A percentile compares a stretch with the other conserved stretches of the same genome.
phyloP scores from a whole-genome alignment of 2,797 vertebrate genomes.

The Gallinago stenura region DNA sequence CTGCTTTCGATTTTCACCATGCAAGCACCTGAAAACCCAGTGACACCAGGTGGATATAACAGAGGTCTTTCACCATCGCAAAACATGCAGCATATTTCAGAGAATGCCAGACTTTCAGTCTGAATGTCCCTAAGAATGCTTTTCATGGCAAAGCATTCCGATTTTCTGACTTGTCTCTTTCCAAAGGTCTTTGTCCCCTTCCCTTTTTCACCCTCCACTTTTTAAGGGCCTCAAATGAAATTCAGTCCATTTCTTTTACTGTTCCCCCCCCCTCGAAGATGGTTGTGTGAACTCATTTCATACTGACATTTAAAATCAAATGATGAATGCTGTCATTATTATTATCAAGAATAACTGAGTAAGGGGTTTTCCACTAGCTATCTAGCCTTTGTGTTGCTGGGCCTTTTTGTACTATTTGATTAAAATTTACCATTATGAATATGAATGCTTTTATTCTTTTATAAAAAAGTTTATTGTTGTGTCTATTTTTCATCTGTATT shows the following conservation, averaged over 20 bases:
- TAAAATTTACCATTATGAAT: slow-evolving; percentile 51
- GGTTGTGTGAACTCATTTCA: slow-evolving; percentile 21
- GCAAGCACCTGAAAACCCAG: background rate
- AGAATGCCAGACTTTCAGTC: background rate
- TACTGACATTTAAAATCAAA: slow-evolving; percentile 46
- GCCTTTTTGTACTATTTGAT: slow-evolving; percentile 28
- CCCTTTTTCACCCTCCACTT: background rate
- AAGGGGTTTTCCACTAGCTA: slow-evolving; percentile 22
- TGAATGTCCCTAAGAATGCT: background rate
- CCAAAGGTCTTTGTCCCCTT: slow-evolving; percentile 12
- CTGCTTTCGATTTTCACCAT: background rate
- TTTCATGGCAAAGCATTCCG: background rate
- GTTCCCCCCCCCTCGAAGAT: background rate
- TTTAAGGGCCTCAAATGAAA: slow-evolving; percentile 16
- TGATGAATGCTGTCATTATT: slow-evolving; percentile 38
- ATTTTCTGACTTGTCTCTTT: background rate
- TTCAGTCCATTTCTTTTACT: background rate
- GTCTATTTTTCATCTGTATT: slow-evolving; percentile 34
- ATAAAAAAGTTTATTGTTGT: slow-evolving; percentile 45
- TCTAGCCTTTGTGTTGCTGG: slow-evolving; percentile 6
- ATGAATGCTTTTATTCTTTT: slow-evolving; percentile 51
- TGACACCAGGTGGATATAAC: background rate
- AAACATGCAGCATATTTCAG: background rate
- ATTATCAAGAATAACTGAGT: background rate
- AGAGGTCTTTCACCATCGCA: background rate